Base-by-base conservation (phyloP, 2,797 vertebrate genomes). In the Typhlichthys subterraneus region DNA sequence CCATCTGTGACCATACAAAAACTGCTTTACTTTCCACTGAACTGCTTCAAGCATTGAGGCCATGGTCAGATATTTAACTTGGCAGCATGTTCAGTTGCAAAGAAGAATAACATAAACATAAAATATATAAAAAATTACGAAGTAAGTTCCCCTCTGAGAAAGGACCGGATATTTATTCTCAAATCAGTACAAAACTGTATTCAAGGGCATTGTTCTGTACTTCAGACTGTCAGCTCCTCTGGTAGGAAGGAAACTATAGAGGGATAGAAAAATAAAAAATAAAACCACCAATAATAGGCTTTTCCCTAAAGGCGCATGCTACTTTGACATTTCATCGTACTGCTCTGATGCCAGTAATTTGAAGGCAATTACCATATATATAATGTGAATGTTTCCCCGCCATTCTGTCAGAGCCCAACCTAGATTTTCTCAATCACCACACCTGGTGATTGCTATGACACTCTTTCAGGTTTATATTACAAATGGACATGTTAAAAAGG, bases 21-120 rank as follows among this genome's bases (percentile, higher is more conserved):
- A 84, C 57, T 12, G 1, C 65, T 75, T 72, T 51, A 57, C 70
- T 84, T 83, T 85, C 64, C 23, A 42, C 5, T 29, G 73, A 84
- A 87, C 72, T 48, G 73, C 69, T 76, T 74, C 2, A 57, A 61
- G 62, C 82, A 85, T 85, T 79, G 63, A 84, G 71, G 76, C 74
- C 67, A 45, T 23, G 11, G 70, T 77, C 84, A 90, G 83, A 83
- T 85, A 83, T 91, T 90, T 84, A 66, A 59, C 68, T 90, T 91
- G 87, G 85, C 88, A 73, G 59, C 1, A 29, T 54, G 75, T 74
- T 78, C 66, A 54, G 63, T 69, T 70, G 76, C 57, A 47, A 57
- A 57, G 31, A 55, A 33, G 10, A 55, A 55, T n/a, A 48, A 61
- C 64, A 53, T 19, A 58, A 48, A 59, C 54, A 57, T 53, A 69